phyloP scores from a whole-genome alignment of 53 echinoderm and acorn worm species.

The Stichopus horrens region DNA sequence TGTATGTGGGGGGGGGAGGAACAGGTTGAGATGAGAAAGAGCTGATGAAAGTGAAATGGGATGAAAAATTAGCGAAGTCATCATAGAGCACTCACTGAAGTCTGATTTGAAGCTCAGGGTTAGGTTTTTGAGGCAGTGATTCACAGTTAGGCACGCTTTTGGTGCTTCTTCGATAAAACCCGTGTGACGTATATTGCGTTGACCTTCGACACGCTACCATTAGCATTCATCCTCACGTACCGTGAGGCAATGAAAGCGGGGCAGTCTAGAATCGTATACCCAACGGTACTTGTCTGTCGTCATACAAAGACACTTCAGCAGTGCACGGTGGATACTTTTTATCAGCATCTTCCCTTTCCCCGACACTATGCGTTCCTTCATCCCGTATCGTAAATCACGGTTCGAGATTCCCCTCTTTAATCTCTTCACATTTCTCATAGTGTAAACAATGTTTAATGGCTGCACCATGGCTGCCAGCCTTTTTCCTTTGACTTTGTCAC shows the following conservation, averaged over 20 bases:
- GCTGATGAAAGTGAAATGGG: no score
- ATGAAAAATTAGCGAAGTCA: no score
- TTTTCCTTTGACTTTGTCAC: neutral
- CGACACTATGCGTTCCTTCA: neutral
- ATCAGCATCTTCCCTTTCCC: conserved; percentile 8
- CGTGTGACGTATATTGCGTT: no score
- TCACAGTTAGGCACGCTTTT: no score
- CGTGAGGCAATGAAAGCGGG: neutral
- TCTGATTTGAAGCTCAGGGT: no score
- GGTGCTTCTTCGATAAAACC: no score
- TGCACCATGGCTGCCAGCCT: conserved; percentile 1
- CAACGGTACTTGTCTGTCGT: neutral
- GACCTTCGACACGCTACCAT: neutral
- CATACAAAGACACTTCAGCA: neutral
- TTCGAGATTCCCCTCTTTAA: conserved; percentile 23
- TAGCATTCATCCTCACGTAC: neutral
- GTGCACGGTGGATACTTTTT: conserved; percentile 1
- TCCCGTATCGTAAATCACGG: conserved; percentile 26
- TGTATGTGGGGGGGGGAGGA: no score
- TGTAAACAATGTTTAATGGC: conserved; percentile 51
- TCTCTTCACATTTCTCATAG: conserved; percentile 47
- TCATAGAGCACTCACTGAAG: no score
- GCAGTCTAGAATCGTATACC: neutral
- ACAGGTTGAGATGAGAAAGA: no score
- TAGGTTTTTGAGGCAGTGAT: no score